A percentile compares a stretch with the other conserved stretches of the same genome.
phyloP scores from a whole-genome alignment of 30 jellyfish, hydroid and myxozoan genomes.

The Chironex yamaguchii region DNA sequence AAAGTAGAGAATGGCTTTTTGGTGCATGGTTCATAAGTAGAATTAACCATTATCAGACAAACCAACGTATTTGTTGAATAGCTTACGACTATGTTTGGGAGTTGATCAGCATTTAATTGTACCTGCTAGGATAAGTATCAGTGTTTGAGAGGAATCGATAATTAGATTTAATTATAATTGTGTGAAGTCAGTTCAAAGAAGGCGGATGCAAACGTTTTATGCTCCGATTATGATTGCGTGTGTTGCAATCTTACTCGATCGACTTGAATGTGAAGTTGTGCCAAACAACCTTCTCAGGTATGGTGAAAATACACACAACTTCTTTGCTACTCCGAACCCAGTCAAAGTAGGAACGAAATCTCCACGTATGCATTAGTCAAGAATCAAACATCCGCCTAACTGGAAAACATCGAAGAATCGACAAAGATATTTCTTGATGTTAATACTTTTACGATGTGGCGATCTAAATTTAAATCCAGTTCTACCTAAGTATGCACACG shows the following conservation, averaged over 20 bases:
- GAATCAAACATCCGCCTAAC: constrained; percentile 20
- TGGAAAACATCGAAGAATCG: constrained; percentile 18
- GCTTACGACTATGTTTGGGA: too few species aligned
- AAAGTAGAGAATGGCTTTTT: too few species aligned
- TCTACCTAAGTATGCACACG: neutral
- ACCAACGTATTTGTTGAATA: too few species aligned
- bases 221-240: constrained; percentile 11
- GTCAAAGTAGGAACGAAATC: neutral
- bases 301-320: constrained; percentile 6
- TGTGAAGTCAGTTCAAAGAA: neutral
- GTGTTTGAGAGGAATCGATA: too few species aligned
- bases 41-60: too few species aligned
- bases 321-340: constrained; percentile 11
- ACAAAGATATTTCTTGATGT: constrained; percentile 14
- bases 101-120: too few species aligned
- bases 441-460: constrained; percentile 10
- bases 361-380: constrained; percentile 7
- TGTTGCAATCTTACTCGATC: neutral
- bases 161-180: too few species aligned
- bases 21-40: too few species aligned
- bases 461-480: constrained; percentile 9
- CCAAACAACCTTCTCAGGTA: constrained; percentile 6
- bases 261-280: neutral
- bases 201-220: constrained; percentile 10
- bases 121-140: too few species aligned